A percentile compares a stretch with the other conserved stretches of the same genome.
phyloP scores from a whole-genome alignment of 2,113 vertebrate genomes.

The Prionailurus bengalensis region DNA sequence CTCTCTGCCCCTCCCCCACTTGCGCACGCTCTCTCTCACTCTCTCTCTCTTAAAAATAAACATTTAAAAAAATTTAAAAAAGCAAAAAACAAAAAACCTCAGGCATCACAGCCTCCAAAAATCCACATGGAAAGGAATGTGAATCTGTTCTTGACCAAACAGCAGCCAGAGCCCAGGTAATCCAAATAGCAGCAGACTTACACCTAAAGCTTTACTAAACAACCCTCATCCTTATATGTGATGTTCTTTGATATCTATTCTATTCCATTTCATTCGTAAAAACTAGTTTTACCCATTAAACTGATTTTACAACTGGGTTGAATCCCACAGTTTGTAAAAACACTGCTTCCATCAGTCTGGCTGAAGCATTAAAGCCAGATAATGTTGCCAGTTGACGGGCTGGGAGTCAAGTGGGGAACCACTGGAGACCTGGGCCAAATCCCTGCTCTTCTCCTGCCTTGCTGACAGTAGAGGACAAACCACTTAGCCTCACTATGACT shows the following conservation, averaged over 20 bases:
- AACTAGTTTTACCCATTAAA: not conserved
- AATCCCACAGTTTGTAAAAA: conserved; percentile 3
- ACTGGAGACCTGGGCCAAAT: no score
- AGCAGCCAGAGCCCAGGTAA: not conserved
- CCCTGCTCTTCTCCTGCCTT: not conserved
- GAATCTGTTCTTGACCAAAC: not conserved
- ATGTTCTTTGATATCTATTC: not conserved
- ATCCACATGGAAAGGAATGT: not conserved
- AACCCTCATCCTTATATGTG: not conserved
- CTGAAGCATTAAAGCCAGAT: not conserved
- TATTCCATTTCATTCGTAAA: not conserved
- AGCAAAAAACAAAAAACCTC: no score
- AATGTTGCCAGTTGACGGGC: no score
- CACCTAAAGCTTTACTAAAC: not conserved
- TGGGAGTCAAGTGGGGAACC: not conserved
- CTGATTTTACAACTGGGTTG: not conserved
- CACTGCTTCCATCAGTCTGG: not conserved
- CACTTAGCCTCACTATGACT: not conserved
- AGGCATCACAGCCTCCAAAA: not conserved
- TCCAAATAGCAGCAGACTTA: not conserved
- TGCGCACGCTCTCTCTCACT: no score
- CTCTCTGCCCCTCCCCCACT: no score
- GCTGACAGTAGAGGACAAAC: not conserved
- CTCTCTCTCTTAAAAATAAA: no score
- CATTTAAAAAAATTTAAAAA: no score